These are phyloP conservation scores for Eristalis arbustorum DNA, from an alignment of 2,888 invertebrate genomes.

Conservation along the genomic window DNA sequence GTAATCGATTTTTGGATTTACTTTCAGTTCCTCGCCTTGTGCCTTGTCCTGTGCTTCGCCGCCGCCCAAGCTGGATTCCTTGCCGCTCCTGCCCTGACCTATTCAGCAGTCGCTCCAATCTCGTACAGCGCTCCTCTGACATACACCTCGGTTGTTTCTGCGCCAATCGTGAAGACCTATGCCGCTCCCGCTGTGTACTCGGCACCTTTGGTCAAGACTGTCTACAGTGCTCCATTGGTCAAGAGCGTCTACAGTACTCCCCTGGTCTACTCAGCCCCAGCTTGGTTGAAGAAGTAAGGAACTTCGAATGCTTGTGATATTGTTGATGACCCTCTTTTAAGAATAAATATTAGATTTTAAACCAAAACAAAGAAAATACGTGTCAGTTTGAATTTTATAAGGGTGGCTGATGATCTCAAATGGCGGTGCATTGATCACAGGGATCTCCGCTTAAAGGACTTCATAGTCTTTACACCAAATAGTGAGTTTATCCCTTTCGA, in stretches of 20 bases:
- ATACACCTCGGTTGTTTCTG: constrained; percentile 34
- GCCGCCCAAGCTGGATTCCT: constrained; percentile 56
- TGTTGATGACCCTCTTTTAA: background rate
- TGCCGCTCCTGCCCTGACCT: constrained; percentile 33
- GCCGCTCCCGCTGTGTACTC: constrained; percentile 42
- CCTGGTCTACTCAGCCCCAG: background rate
- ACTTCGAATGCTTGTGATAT: constrained; percentile 5
- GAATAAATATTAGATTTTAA: background rate
- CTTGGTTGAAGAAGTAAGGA: constrained; percentile 38
- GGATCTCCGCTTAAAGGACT: too few species aligned
- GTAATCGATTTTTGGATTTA: background rate
- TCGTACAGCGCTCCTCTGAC: constrained; percentile 34
- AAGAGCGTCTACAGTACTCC: constrained; percentile 11
- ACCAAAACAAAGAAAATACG: background rate
- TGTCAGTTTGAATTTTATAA: background rate
- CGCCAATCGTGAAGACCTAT: constrained; percentile 30
- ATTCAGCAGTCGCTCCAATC: constrained; percentile 33
- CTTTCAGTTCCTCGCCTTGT: constrained; percentile 52
- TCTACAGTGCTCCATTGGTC: constrained; percentile 23
- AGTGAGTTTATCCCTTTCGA: too few species aligned
- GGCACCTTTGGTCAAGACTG: constrained; percentile 27
- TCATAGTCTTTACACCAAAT: too few species aligned
- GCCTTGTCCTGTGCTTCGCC: constrained; percentile 50
- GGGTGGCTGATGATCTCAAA: too few species aligned
- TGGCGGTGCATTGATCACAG: too few species aligned